Percentiles rank a stretch among this genome's conserved stretches.
These are phyloP conservation scores for Scaptomyza parva DNA, from an alignment of 2,888 invertebrate genomes.

Conservation along the genomic window DNA sequence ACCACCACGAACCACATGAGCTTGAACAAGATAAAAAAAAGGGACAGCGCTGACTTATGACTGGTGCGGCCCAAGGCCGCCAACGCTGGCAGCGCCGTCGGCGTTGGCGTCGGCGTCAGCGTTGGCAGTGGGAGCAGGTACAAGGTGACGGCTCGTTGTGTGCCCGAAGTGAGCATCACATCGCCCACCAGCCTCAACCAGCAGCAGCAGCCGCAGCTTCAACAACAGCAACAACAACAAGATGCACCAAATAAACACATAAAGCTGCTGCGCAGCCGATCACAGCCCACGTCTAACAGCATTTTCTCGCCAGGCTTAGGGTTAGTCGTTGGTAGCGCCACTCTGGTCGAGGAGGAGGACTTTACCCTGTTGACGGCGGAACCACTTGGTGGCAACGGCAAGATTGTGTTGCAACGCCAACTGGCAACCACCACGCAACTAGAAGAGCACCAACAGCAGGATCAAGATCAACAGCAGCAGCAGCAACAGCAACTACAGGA, in stretches of 20 bases:
- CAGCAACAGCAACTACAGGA: slow-evolving; percentile 38
- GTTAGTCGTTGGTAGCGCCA: slow-evolving; percentile 65
- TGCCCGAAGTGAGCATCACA: slow-evolving; percentile 84
- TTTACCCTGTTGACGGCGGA: slow-evolving; percentile 78
- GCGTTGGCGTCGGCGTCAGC: slow-evolving; percentile 78
- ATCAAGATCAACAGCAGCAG: slow-evolving; percentile 39
- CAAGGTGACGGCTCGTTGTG: slow-evolving; percentile 84
- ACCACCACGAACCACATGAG: slow-evolving; percentile 75
- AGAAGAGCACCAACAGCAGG: slow-evolving; percentile 45
- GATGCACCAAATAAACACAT: slow-evolving; percentile 71
- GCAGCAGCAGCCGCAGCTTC: slow-evolving; percentile 33
- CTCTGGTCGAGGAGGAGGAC: slow-evolving; percentile 83
- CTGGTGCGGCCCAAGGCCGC: slow-evolving; percentile 83
- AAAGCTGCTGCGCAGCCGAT: slow-evolving; percentile 74
- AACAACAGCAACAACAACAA: slow-evolving; percentile 35
- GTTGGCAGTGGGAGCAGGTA: slow-evolving; percentile 83
- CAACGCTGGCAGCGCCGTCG: slow-evolving; percentile 65
- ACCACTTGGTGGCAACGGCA: slow-evolving; percentile 45
- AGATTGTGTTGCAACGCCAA: slow-evolving; percentile 81
- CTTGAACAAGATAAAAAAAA: slow-evolving; percentile 84
- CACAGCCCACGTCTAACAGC: slow-evolving; percentile 80
- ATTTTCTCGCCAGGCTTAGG: slow-evolving; percentile 82
- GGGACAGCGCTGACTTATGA: slow-evolving; percentile 85
- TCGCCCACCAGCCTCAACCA: slow-evolving; percentile 76
- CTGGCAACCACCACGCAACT: slow-evolving; percentile 67